Conservation (phyloP, 2,888 invertebrate genomes). For the Entomobrya proxima region DNA sequence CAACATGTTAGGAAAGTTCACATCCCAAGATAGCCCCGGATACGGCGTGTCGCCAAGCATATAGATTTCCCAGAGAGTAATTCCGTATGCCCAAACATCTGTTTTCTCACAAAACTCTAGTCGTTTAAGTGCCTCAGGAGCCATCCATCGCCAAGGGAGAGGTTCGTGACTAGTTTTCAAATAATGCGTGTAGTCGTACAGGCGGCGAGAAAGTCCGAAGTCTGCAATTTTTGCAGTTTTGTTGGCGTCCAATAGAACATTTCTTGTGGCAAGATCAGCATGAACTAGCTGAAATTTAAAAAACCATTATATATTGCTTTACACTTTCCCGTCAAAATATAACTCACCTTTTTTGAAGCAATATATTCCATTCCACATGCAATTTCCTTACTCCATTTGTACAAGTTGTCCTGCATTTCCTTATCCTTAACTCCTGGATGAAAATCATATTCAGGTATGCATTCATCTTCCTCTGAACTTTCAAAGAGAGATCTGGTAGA, state of each 20-base stretch:
- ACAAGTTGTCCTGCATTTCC: neutral
- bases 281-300: neutral
- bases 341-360: neutral
- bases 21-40: neutral
- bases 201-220: neutral
- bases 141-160: neutral
- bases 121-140: neutral
- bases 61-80: neutral
- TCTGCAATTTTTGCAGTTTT: neutral
- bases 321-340: neutral
- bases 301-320: neutral
- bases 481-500: too few species aligned
- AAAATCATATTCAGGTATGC: neutral
- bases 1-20: neutral
- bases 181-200: neutral
- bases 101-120: neutral
- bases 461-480: too few species aligned
- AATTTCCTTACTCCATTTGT: neutral
- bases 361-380: neutral
- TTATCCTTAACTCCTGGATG: neutral
- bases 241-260: neutral
- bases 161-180: neutral
- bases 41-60: neutral
- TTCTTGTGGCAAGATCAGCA: neutral
- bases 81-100: neutral